Conservation (phyloP, 2,888 invertebrate species). For the Nemapogon koenigi region DNA sequence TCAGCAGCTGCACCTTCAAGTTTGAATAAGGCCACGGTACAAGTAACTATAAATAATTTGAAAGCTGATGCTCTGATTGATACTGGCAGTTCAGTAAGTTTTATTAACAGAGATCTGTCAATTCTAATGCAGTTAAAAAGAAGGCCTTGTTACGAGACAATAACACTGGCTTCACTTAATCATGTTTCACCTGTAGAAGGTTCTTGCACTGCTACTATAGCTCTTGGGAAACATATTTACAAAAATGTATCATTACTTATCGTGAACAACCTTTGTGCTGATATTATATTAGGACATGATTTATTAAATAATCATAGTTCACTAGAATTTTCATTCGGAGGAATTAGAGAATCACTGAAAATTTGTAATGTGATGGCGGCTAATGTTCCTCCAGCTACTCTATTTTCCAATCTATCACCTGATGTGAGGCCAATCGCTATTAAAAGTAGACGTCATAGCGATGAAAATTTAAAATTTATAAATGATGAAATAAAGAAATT, state of each 20-base stretch:
- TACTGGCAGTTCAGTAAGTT: conserved; percentile 4
- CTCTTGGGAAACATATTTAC: background rate
- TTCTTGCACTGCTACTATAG: background rate
- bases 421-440: background rate
- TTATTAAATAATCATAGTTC: background rate
- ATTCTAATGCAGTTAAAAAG: background rate
- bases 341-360: background rate
- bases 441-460: background rate
- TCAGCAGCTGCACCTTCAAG: background rate
- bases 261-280: conserved; percentile 1
- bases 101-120: background rate
- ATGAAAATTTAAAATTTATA: conserved; percentile 1
- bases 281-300: conserved; percentile 1
- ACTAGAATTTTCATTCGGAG: background rate
- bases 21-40: background rate
- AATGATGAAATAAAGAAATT: background rate
- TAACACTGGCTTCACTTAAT: background rate
- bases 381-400: background rate
- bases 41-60: background rate
- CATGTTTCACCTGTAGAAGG: background rate
- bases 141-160: background rate
- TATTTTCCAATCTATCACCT: background rate
- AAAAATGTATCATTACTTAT: background rate
- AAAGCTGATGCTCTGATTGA: conserved; percentile 2
- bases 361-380: background rate